Evolutionary conservation across 1,140 invertebrate genomes (phyloP), one percentile per base, ranked within the genome.

Genomic region (Drosophila yakuba): DNA sequence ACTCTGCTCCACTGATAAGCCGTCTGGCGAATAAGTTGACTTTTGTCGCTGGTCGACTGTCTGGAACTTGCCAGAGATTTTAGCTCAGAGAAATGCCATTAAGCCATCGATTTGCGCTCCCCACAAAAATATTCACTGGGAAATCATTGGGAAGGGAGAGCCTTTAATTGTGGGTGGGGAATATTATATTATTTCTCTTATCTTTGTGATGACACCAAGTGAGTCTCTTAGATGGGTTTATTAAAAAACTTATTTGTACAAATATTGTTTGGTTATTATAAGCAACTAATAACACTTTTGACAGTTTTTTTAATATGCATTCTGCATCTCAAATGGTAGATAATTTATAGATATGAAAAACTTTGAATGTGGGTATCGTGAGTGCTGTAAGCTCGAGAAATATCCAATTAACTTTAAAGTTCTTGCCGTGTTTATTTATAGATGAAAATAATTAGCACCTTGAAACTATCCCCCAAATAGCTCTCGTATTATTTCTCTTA

Each of bases 1-100:
- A 36, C 25, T 38, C 38, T 54, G 55, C 28, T 47, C 17, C 43
- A 52, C 76, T 80, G 75, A 83, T 83, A 83, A 83, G 76, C 35
- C 17, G 47, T 67, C 56, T 35, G 23, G n/a, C 17, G 58, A 32
- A 15, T 23, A 64, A 23, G 36, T 62, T 66, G 62, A 62, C 63
- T 55, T 45, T 44, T 47, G 39, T 71, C 28, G 48, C 14, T 6
- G 36, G 48, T 32, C 12, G 71, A 51, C 52, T 48, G 64, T 67
- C 80, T 71, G 61, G 76, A 67, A 84, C n/a, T 51, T 71, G 55
- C 64, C 47, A 55, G 55, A 43, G 55, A 43, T 56, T 56, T 62
- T 38, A 48, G 44, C 80, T 20, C 32, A 50, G 47, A 25, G 45
- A 39, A 41, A 50, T 48, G 43, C 23, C 32, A 67, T 63, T 79